Conservation (phyloP, 2,113 vertebrate species). For the Grantiella picta region DNA sequence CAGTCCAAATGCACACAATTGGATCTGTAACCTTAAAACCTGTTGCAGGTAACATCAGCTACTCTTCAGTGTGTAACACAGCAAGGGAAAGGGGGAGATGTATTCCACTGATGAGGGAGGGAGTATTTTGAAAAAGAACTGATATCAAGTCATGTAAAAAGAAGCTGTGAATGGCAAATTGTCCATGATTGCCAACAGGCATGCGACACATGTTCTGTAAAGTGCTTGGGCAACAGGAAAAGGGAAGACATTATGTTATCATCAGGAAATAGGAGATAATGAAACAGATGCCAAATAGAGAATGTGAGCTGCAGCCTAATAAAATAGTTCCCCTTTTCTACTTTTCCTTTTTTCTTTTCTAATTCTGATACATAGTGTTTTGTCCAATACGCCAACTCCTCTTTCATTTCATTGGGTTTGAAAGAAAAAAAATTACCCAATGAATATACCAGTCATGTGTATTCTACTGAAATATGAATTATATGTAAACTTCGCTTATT, state of each 20-base stretch:
- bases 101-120: not conserved
- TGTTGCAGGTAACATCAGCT: not conserved
- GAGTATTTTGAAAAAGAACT: not conserved
- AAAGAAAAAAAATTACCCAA: not conserved
- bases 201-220: constrained; percentile 61
- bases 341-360: constrained; percentile 31
- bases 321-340: constrained; percentile 50
- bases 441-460: not conserved
- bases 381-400: not conserved
- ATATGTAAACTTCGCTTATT: not conserved
- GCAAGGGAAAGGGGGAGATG: not conserved
- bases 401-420: not conserved
- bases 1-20: not conserved
- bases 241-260: constrained; percentile 63
- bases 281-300: constrained; percentile 62
- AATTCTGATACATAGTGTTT: not conserved
- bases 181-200: constrained; percentile 52
- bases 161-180: constrained; percentile 22
- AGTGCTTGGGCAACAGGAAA: constrained; percentile 77
- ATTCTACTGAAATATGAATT: not conserved
- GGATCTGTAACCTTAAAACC: not conserved
- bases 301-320: constrained; percentile 4
- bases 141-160: not conserved
- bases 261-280: constrained; percentile 69
- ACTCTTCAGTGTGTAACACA: not conserved